Base-by-base conservation (phyloP, 1,140 invertebrate genomes). In the Antheraea mylitta region DNA sequence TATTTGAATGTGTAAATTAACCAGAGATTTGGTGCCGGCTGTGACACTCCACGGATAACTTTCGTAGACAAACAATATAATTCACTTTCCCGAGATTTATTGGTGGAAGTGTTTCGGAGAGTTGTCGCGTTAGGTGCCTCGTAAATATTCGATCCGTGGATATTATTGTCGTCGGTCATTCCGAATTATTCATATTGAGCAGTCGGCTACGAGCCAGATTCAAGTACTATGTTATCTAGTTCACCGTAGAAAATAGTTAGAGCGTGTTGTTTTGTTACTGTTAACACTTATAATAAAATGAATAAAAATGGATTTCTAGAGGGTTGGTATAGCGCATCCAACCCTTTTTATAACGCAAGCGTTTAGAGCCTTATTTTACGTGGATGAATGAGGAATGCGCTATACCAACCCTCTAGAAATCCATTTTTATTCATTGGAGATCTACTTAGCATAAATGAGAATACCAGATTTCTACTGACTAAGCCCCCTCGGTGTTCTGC, bases 1-100 rank as follows among this genome's bases (percentile, higher is more conserved):
- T 77, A 77, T 77, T 77, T 77, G 70, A 53, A 65, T 62, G 64
- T 69, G 62, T 70, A 69, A 64, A 77, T 74, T 77, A 73, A 72
- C 72, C 37, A 61, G 58, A 69, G 74, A 73, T 73, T 71, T 68
- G 69, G 37, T 70, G 64, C 67, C 42, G 66, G 61, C 64, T 64
- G 69, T 69, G 73, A 72, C 70, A 62, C 62, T 75, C 74, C 71
- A 63, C 67, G 69, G 68, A 78, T 71, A 73, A 75, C 73, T 78
- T 75, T 68, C 64, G 62, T 53, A 71, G 62, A 70, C 71, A 73
- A 73, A 71, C 74, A 72, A 70, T 70, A 72, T 76, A 68, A 73
- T 78, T 78, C 70, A 60, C 71, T 75, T 78, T 75, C 67, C 58
- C 69, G 58, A 66, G 66, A 73, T 72, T 74, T 69, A 71, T 72